Base-by-base conservation (phyloP, 2,888 invertebrate genomes). In the Cheilosia scutellata region DNA sequence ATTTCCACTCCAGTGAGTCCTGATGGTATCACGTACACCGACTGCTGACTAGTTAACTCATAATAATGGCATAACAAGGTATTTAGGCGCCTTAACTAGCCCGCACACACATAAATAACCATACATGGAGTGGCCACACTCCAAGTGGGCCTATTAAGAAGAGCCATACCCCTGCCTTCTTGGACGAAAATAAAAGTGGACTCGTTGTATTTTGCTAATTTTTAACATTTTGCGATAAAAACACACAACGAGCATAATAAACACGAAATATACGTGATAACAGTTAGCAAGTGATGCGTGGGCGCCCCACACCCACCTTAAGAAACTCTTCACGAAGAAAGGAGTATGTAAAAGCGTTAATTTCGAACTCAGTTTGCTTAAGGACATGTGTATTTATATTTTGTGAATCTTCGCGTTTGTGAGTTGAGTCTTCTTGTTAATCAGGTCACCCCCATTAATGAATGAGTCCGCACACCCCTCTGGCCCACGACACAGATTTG, bases 261-360 rank as follows among this genome's bases (percentile, higher is more conserved):
- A 86, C 86, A 86, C 86, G 76, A 82, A 86, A 76, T 86, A 76
- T 86, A 86, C 86, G 86, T 86, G 86, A 86, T 86, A 86, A 82
- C 68, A 63, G 74, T 79, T 68, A 53, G 47, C 60, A 31, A 77
- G 20, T 40, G 58, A 58, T 20, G 25, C 27, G 58, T 27, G 20
- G 49, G 44, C 5, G 20, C 16, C 40, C 40, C 4, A 3, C 47
- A 20, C 25, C 13, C 11, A 6, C 51, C 25, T 13, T 60, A 20
- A 71, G 44, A 37, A 47, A 42, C 27, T 25, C 27, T 25, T 37
- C 65, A 65, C 65, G 72, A 37, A 16, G 53, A 66, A 57, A 71
- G 60, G 29, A 74, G 42, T 62, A 51, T 9, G 33, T 16, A 20
- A 63, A 27, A 31, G 33, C 20, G 53, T 11, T 29, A 31, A 51